Conservation (phyloP, 2,888 invertebrate species). For the Criorhina ranunculi region DNA sequence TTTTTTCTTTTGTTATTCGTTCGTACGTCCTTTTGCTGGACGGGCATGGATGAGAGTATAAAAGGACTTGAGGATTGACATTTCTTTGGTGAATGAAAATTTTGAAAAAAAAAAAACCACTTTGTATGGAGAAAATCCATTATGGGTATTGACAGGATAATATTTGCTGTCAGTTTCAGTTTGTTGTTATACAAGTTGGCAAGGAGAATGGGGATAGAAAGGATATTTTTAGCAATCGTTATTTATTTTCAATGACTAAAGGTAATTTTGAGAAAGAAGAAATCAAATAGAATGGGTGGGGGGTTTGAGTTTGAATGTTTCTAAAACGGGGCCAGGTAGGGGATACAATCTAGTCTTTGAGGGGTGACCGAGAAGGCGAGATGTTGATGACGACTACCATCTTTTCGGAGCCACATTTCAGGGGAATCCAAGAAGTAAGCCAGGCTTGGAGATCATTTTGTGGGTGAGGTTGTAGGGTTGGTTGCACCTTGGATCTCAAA, state of each 20-base stretch:
- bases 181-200: conserved; percentile 55
- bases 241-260: not conserved
- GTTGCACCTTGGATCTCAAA: too few relatives aligned
- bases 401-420: too few relatives aligned
- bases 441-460: too few relatives aligned
- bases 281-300: not conserved
- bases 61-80: conserved; percentile 73
- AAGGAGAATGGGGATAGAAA: conserved; percentile 42
- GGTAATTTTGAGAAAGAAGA: too few relatives aligned
- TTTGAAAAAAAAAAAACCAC: conserved; percentile 37
- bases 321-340: too few relatives aligned
- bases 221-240: conserved; percentile 46
- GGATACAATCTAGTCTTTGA: too few relatives aligned
- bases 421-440: too few relatives aligned
- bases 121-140: conserved; percentile 80
- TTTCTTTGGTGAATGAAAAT: conserved; percentile 66
- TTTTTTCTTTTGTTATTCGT: conserved; percentile 5
- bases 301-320: not conserved
- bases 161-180: conserved; percentile 84
- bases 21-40: conserved; percentile 62
- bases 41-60: conserved; percentile 61
- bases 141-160: conserved; percentile 84
- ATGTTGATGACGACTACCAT: too few relatives aligned
- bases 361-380: too few relatives aligned
- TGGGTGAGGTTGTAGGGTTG: too few relatives aligned